A percentile compares a stretch with the other conserved stretches of the same genome.
Conservation (phyloP, 2,113 vertebrate genomes). For the Grus americana region DNA sequence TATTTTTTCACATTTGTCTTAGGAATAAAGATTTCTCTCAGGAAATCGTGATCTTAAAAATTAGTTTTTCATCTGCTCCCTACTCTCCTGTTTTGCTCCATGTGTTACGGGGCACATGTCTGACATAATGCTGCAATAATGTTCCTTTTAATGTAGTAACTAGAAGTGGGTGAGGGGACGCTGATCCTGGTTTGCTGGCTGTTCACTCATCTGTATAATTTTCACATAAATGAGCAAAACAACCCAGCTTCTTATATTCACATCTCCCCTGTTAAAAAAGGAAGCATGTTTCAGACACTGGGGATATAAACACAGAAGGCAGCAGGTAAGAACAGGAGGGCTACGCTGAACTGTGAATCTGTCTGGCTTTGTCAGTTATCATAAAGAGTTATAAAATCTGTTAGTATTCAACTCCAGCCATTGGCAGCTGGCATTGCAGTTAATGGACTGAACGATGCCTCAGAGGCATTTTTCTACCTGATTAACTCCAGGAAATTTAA, state of each 20-base stretch:
- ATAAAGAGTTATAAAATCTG: constrained; percentile 41
- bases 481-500: constrained; percentile 64
- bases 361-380: constrained; percentile 24
- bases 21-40: background rate
- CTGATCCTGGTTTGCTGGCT: constrained; percentile 8
- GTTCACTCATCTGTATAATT: constrained; percentile 16
- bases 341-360: background rate
- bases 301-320: constrained; percentile 17
- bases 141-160: constrained; percentile 30
- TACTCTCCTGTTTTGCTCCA: background rate
- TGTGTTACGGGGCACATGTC: background rate
- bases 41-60: background rate
- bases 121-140: background rate
- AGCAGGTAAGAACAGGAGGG: constrained; percentile 45
- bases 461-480: constrained; percentile 43
- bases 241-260: background rate
- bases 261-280: background rate
- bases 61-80: constrained; percentile 6
- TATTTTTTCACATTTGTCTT: background rate
- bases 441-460: constrained; percentile 56
- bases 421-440: constrained; percentile 39
- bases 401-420: constrained; percentile 45
- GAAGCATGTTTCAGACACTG: background rate
- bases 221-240: constrained; percentile 32
- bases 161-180: background rate